Conservation (phyloP, 2,113 vertebrate species). For the Oxyruncus cristatus region DNA sequence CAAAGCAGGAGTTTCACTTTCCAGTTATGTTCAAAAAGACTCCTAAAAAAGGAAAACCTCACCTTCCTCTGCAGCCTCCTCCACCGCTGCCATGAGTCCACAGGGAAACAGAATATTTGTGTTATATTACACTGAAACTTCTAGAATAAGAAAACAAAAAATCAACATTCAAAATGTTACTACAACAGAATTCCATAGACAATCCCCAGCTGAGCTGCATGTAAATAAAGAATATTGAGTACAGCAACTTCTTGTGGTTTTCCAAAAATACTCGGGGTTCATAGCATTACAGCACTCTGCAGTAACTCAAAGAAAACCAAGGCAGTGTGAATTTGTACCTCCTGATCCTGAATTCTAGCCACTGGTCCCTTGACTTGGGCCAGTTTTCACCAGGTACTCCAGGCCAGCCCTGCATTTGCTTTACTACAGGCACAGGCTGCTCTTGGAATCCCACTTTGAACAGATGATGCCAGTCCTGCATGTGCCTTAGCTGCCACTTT, state of each 20-base stretch:
- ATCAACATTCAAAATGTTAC: background rate
- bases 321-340: background rate
- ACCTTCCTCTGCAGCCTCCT: background rate
- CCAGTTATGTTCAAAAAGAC: background rate
- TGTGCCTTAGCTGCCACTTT: background rate
- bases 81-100: background rate
- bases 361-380: background rate
- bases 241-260: background rate
- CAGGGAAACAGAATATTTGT: background rate
- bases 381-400: background rate
- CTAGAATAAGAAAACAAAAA: background rate
- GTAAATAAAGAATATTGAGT: background rate
- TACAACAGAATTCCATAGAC: background rate
- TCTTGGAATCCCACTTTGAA: background rate
- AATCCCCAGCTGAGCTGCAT: background rate
- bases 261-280: background rate
- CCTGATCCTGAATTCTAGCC: background rate
- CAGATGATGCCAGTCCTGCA: slow-evolving; percentile 9
- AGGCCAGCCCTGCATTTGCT: background rate
- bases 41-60: background rate
- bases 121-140: background rate
- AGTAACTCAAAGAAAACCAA: background rate
- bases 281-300: background rate
- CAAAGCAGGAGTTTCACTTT: background rate
- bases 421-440: background rate